A percentile compares a stretch with the other conserved stretches of the same genome.
Evolutionary conservation across 2,888 invertebrate species (phyloP).

Genomic region (Coelinius sp.): DNA sequence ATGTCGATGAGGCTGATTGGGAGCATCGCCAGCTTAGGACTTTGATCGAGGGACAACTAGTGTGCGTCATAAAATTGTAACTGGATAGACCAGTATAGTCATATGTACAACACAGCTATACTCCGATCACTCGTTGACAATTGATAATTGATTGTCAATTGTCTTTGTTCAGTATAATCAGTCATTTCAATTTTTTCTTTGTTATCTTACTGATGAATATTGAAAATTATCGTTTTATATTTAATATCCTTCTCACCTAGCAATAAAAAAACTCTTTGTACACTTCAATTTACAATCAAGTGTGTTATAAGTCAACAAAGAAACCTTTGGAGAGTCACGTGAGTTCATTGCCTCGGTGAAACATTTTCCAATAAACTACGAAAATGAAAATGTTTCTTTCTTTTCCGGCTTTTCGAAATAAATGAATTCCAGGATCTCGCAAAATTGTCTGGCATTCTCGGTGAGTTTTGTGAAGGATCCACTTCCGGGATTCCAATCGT

Average conservation of each 20-base stretch:
- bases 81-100: slow-evolving; percentile 10
- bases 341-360: not conserved
- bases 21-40: slow-evolving; percentile 13
- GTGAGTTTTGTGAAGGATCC: slow-evolving; percentile 27
- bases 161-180: not conserved
- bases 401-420: not conserved
- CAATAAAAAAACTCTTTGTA: not conserved
- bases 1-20: slow-evolving; percentile 7
- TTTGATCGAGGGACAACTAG: slow-evolving; percentile 23
- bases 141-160: not conserved
- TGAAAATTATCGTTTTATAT: not conserved
- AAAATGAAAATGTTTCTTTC: slow-evolving; percentile 17
- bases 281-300: not conserved
- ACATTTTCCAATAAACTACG: not conserved
- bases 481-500: slow-evolving; percentile 49
- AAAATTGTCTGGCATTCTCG: slow-evolving; percentile 16
- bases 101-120: not conserved
- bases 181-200: not conserved
- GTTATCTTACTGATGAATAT: not conserved
- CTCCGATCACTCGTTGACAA: slow-evolving; percentile 16
- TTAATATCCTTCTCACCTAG: not conserved
- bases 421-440: slow-evolving; percentile 5
- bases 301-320: not conserved
- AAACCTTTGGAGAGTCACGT: slow-evolving; percentile 11
- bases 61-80: slow-evolving; percentile 21